Conservation (phyloP, 2,888 invertebrate species). For the Altica lythri region DNA sequence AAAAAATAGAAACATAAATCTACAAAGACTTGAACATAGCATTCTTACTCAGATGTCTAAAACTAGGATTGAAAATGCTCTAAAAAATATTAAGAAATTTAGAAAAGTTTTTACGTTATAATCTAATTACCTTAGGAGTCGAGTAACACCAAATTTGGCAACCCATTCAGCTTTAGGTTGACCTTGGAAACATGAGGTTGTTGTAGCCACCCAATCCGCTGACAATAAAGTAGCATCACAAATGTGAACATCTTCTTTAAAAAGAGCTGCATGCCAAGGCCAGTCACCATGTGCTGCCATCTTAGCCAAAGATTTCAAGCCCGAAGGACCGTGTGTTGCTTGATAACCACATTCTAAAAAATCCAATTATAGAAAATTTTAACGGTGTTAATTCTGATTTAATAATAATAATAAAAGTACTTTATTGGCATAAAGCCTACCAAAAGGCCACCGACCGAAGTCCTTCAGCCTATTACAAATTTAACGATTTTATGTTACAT, state of each 20-base stretch:
- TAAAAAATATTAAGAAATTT: no score
- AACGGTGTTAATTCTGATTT: no score
- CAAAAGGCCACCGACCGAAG: no score
- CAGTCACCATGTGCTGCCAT: conserved; percentile 82
- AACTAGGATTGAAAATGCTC: no score
- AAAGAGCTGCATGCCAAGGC: conserved; percentile 90
- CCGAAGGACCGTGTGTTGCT: conserved; percentile 46
- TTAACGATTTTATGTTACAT: no score
- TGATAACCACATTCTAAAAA: conserved; percentile 54
- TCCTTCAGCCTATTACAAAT: no score
- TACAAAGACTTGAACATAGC: no score
- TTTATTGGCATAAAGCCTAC: no score
- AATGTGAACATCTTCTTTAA: conserved; percentile 82
- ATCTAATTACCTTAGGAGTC: conserved; percentile 65
- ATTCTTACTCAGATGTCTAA: no score
- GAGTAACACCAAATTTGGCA: conserved; percentile 75
- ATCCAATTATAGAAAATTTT: no score
- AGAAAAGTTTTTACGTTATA: background rate
- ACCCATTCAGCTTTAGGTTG: conserved; percentile 89
- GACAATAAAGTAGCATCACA: conserved; percentile 87
- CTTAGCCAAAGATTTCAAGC: conserved; percentile 62
- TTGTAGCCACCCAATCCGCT: conserved; percentile 82
- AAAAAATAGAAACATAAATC: no score
- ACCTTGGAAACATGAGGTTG: conserved; percentile 83
- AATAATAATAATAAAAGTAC: no score